Evolutionary conservation across 2,113 vertebrate species (phyloP), one percentile per base, ranked within the genome.

Genomic region (Ictidomys tridecemlineatus): DNA sequence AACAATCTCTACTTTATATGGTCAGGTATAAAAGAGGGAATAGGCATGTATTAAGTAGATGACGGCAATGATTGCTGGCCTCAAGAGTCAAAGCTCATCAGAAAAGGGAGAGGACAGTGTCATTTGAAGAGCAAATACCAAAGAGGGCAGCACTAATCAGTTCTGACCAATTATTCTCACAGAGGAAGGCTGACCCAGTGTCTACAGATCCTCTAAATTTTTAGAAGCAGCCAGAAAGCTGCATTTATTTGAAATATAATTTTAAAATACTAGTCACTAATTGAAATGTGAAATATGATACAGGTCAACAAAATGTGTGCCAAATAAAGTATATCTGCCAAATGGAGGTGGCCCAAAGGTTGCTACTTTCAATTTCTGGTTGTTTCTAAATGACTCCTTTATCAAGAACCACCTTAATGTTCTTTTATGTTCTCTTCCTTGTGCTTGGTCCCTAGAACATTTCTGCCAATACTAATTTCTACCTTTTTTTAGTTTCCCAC

Each of bases 251-350:
- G 14, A 85, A 95, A 48, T 74, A 28, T 45, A 73, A 63, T 80
- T 79, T 90, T 11, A 56, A 97, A 95, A 72, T 85, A 91, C 51
- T 86, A 37, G 58, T 11, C 58, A 51, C 18, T 67, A 78, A 92
- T 74, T 95, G 12, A 79, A 97, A 74, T 65, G 39, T 56, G 42
- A 78, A 89, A 51, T 78, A 92, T 34, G 39, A 83, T 14, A 74
- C 3, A 84, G 26, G 39, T 70, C 70, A 86, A 74, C 22, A 76
- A 89, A 72, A 8, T 24, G 4, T 22, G 34, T 32, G 30, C 17
- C 89, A 69, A 48, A 65, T 10, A 67, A 87, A 93, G 30, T 14
- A 56, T 73, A 16, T 92, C 56, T 78, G 17, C 34, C 61, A 83
- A 13, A 4, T 79, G 18, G 39, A 61, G 28, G 9, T 39, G 30